Base-by-base conservation (phyloP, 2,888 invertebrate genomes). In the Magallana nippona region DNA sequence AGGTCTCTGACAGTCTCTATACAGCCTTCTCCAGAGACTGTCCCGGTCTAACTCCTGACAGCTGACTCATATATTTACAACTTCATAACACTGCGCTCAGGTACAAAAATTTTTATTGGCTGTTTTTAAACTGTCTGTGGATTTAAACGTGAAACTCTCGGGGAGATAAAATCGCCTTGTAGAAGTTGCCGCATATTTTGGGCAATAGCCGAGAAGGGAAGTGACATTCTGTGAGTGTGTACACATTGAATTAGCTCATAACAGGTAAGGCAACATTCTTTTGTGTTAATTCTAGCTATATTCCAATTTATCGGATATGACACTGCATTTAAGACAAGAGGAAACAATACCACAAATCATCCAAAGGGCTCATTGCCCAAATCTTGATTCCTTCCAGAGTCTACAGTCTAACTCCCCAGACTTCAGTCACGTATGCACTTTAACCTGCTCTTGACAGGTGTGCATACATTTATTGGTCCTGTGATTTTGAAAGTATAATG, bases 101-200 rank as follows among this genome's bases (percentile, higher is more conserved):
- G 71, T 71, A 71, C 11, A 27, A 19, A 13, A 71, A 32, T 27
- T 71, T 27, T 71, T 71, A 71, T 71, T 71, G 71, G 71, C 22
- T 27, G 71, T 71, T 71, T 60, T 71, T 13, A 71, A 71, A 71
- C 71, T 71, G 71, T 27, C 71, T 71, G 60, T 60, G 71, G 71
- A 71, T 71, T 71, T 71, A 71, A 71, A 71, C 27, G 71, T 71
- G 32, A 71, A 71, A 27, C 71, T 27, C 19, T 44, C 5, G 22
- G 27, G 44, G 71, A 71, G 71, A 71, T 71, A 71, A 71, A 27
- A 71, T 71, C 71, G 32, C 71, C 22, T 71, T 22, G 71, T 13
- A 71, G 71, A 32, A 11, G 13, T 27, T 22, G 15, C 27, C 22
- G 27, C 22, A 71, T 71, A 27, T 17, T 19, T 19, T 10, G 71